A percentile compares a stretch with the other conserved stretches of the same genome.
Evolutionary conservation across 2,797 vertebrate genomes (phyloP).

Genomic region (Buceros bicornis): DNA sequence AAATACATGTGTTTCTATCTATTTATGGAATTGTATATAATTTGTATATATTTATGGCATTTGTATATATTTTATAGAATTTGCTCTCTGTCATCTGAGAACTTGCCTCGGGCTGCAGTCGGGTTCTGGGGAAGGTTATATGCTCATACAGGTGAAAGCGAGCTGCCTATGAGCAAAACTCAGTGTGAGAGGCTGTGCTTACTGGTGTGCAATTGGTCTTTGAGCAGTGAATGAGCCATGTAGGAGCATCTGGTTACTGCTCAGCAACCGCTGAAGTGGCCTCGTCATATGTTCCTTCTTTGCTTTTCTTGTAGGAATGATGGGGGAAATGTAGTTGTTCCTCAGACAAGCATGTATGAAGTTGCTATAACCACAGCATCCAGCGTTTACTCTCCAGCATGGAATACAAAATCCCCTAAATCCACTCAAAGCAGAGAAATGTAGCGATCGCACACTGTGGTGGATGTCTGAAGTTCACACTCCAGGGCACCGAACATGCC

Average conservation of each 20-base stretch:
- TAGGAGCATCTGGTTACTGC: neutral
- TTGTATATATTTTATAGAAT: neutral
- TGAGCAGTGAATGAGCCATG: neutral
- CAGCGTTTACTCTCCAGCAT: neutral
- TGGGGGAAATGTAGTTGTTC: neutral
- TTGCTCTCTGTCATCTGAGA: neutral
- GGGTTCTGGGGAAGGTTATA: neutral
- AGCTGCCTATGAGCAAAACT: neutral
- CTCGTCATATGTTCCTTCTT: neutral
- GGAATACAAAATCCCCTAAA: neutral
- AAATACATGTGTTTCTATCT: too few relatives aligned
- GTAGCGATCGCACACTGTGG: neutral
- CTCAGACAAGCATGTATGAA: neutral
- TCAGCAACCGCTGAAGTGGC: neutral
- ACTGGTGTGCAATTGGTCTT: neutral
- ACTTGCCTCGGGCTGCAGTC: neutral
- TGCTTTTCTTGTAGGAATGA: neutral
- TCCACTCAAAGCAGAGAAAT: neutral
- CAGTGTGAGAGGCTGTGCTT: neutral
- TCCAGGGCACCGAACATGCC: neutral
- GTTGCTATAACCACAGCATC: rapidly evolving
- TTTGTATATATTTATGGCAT: too few relatives aligned
- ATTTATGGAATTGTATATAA: too few relatives aligned
- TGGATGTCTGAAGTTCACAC: neutral
- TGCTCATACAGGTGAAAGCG: neutral